Evolutionary conservation across 2,113 vertebrate genomes (phyloP), one percentile per base, ranked within the genome.

Genomic region (Zapornia atra): DNA sequence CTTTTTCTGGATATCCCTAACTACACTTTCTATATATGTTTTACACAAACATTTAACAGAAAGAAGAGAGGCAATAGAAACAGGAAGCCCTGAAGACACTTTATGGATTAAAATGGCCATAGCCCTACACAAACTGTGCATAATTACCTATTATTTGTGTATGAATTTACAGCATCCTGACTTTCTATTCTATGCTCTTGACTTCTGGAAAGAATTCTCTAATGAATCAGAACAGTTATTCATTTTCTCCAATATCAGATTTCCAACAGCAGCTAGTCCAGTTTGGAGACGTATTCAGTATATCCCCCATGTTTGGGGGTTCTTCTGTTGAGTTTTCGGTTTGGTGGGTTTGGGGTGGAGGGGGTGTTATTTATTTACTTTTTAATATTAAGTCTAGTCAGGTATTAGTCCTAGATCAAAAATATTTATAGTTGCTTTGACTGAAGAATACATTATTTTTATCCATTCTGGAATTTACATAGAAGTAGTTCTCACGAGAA

Each of bases 251-350:
- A 48, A 2, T 51, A 80, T 4, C 31, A 57, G 2, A 3, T 75
- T 73, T 78, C 33, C 38, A 84, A 68, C 3, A 86, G 64, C 1
- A 86, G 17, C 7, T 17, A 82, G 51, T 25, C 22, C 1, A 80
- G 10, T 36, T 61, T 72, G 28, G 15, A 72, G 12, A 87, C 36
- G 19, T 7, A 79, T 31, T 34, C 82, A 75, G 82, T 42, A 38
- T 5, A 66, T 63, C 5, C 73, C 50, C 31, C 34, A 34, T 18
- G 21, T 44, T 54, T 31, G 18, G 11, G 14, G 2, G 20, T 11
- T 7, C 19, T 46, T 61, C 44, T 12, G 51, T 9, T 64, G 12
- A 6, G 7, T 33, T 26, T 7, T 40, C 7, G 1, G 0, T 7
- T 68, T 31, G 3, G 11, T 10, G 7, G 57, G 4, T n/a, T 13